These are phyloP conservation scores for Carpatolechia fugitivella DNA, from an alignment of 2,888 invertebrate genomes.

Conservation along the genomic window DNA sequence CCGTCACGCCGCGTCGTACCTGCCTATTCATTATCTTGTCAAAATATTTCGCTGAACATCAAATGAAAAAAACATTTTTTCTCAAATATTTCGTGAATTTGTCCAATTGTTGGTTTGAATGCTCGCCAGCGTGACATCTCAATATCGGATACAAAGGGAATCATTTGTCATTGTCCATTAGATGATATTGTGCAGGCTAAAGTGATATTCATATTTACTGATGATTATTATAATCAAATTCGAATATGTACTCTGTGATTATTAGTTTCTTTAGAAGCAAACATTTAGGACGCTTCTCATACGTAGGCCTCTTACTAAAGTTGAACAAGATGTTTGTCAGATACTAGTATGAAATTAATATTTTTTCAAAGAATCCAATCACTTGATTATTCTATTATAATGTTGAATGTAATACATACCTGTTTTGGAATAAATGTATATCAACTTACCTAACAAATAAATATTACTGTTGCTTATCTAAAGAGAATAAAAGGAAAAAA, in stretches of 20 bases:
- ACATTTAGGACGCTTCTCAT: too few species aligned
- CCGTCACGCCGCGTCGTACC: conserved; percentile 52
- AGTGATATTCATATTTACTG: conserved; percentile 3
- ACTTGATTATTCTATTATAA: too few species aligned
- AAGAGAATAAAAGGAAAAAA: neutral
- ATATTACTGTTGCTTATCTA: neutral
- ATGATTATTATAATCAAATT: conserved; percentile 6
- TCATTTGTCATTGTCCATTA: conserved; percentile 78
- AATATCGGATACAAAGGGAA: conserved; percentile 65
- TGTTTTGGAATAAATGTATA: too few species aligned
- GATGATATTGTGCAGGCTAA: conserved; percentile 63
- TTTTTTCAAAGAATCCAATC: too few species aligned
- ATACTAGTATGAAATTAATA: too few species aligned
- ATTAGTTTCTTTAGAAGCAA: too few species aligned
- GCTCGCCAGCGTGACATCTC: conserved; percentile 64
- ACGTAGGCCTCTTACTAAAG: too few species aligned
- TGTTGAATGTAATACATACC: too few species aligned
- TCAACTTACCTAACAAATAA: too few species aligned
- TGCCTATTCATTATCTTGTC: conserved; percentile 74
- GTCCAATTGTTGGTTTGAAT: conserved; percentile 59
- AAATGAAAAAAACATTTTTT: conserved; percentile 29
- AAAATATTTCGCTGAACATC: conserved; percentile 69
- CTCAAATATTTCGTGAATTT: conserved; percentile 62
- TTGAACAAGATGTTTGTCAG: too few species aligned
- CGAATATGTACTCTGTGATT: neutral